Evolutionary conservation across 2,888 invertebrate species (phyloP), one percentile per base, ranked within the genome.

Genomic region (Tachina grossa): DNA sequence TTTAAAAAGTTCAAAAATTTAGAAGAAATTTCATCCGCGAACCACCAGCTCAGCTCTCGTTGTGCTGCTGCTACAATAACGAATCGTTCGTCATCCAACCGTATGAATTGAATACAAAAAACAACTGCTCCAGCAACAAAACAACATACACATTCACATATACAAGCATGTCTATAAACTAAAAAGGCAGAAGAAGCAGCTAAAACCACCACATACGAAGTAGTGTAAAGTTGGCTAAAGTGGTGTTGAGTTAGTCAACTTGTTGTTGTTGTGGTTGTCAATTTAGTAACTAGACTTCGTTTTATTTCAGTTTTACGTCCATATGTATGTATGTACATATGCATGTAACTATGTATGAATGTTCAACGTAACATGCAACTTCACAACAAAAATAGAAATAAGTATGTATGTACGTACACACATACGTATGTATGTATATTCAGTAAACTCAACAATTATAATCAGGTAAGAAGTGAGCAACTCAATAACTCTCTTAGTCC

Each of bases 21-120:
- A 13, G 31, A 81, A 53, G 11, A 69, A 77, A 83, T 78, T 41
- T 83, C 51, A 83, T 83, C 83, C 83, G 83, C 43, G 57, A 83
- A 72, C 65, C 57, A 83, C 72, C 51, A 83, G 65, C 83, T 83
- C 72, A 65, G 71, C 65, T 83, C 65, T 72, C 77, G 72, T 59
- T 77, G 39, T 77, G 77, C 71, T 83, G 76, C 71, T 83, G 65
- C 63, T 77, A 77, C 66, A 83, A 77, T 77, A 63, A 59, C 69
- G 22, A 43, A 65, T 22, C 65, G 61, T 47, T 82, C 66, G 74
- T n/a, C 74, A 59, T 31, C 80, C 74, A 81, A 66, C 74, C 74
- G 68, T 53, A 79, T 41, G 65, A 75, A 74, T 53, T 61, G 45
- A 68, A 75, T 66, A 68, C 31, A 81, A 41, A 79, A 71, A 55